Evolutionary conservation across 1,140 invertebrate species (phyloP), one percentile per base, ranked within the genome.

Genomic region (Oscheius sp.): DNA sequence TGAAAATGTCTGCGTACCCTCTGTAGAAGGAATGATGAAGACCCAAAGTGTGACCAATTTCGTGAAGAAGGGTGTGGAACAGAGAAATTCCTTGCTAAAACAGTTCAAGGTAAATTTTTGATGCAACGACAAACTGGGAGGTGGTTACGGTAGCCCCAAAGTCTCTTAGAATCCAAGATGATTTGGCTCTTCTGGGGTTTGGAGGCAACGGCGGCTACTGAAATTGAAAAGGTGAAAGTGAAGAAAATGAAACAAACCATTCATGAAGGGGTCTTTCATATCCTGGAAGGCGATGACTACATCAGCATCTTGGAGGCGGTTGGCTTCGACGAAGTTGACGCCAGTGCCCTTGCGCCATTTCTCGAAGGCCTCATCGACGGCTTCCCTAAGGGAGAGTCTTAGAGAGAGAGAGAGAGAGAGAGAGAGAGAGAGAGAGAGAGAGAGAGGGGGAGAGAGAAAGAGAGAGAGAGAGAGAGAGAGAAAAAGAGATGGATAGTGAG

Each of bases 11-110:
- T 28, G 26, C 62, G 10, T 31, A 68, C 66, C 69, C 69, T 45
- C 69, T 34, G 38, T 71, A 71, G n/a, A 71, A 71, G 2, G 69
- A 61, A 46, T 71, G 69, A 34, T 34, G 59, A 1, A 71, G 23
- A n/a, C 69, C 69, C 0, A 71, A 28, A 64, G 58, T 36, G 34
- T 71, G 69, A 61, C 69, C 69, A 55, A 71, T 71, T 29, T 71
- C 59, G 34, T 71, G 69, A 34, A 71, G 46, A 18, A 71, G 59
- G 23, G 69, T 64, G 18, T 71, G 69, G 34, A 61, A 71, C 2
- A 71, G 38, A 42, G 69, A 71, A 28, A 71, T 55, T 34, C 69
- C 69, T 38, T n/a, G 31, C 31, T 59, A 23, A 28, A 59, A 59
- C 23, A n/a, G 38, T 59, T 59, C 13, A 13, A 28, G 13, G 42